These are phyloP conservation scores for Aelia acuminata DNA, from an alignment of 2,888 invertebrate genomes.

Conservation along the genomic window DNA sequence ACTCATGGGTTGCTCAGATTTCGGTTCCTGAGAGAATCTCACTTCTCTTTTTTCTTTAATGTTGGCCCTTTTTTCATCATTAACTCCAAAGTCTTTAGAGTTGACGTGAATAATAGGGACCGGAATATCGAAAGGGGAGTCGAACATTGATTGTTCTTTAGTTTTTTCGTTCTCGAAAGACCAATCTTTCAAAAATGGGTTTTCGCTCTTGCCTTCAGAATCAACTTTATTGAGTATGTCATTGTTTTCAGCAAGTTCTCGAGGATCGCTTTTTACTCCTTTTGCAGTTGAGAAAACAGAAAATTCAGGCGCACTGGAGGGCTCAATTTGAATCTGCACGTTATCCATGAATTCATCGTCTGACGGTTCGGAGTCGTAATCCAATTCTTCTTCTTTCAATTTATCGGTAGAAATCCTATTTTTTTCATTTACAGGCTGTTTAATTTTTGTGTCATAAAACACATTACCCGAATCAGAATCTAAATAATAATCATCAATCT, in stretches of 20 bases:
- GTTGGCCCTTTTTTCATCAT: not conserved
- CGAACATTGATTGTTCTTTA: not conserved
- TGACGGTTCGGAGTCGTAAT: not conserved
- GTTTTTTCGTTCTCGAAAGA: not conserved
- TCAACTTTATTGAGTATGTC: not conserved
- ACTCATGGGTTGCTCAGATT: not conserved
- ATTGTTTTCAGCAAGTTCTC: not conserved
- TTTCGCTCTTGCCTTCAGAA: not conserved
- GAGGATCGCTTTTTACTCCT: not conserved
- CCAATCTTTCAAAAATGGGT: not conserved
- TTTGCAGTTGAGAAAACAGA: not conserved
- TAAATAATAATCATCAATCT: not conserved
- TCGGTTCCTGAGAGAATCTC: not conserved
- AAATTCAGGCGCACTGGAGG: not conserved
- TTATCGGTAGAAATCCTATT: not conserved
- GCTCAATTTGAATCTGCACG: not conserved
- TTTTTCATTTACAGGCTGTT: not conserved
- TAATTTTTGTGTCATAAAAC: not conserved
- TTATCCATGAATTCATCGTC: not conserved
- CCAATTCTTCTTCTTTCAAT: not conserved
- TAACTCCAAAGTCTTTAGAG: not conserved
- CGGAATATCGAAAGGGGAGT: not conserved
- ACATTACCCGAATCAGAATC: not conserved
- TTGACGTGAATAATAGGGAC: not conserved
- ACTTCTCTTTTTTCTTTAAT: not conserved